Percentiles rank a stretch among this genome's conserved stretches.
These are phyloP conservation scores for Spondyliosoma cantharus DNA, from an alignment of 2,797 vertebrate genomes.

Conservation along the genomic window DNA sequence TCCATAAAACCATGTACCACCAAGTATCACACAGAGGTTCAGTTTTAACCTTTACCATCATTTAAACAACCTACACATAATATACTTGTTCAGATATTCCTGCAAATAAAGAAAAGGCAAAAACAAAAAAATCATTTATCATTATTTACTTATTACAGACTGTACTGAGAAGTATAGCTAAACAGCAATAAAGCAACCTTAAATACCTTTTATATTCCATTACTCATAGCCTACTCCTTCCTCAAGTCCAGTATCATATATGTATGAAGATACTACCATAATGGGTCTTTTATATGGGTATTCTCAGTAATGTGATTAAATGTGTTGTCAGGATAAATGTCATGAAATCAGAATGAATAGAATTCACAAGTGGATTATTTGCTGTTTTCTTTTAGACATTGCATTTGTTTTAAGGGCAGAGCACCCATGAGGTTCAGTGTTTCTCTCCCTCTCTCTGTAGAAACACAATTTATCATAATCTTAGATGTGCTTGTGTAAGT, in stretches of 20 bases:
- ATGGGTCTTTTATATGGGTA: not conserved
- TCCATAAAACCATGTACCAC: not conserved
- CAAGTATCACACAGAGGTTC: not conserved
- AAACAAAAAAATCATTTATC: not conserved
- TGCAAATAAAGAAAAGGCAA: not conserved
- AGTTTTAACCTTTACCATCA: not conserved
- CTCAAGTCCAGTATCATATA: not conserved
- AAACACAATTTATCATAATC: too few relatives aligned
- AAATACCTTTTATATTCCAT: not conserved
- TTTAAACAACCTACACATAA: not conserved
- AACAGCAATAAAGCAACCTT: not conserved
- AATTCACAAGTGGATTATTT: too few relatives aligned
- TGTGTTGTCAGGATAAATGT: not conserved
- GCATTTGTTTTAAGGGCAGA: too few relatives aligned
- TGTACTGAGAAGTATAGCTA: not conserved
- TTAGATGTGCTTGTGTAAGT: too few relatives aligned
- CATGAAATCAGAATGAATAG: too few relatives aligned
- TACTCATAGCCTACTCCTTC: too few relatives aligned
- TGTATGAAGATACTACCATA: not conserved
- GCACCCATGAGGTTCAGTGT: too few relatives aligned
- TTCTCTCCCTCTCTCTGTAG: too few relatives aligned
- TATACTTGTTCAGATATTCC: not conserved
- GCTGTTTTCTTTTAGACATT: too few relatives aligned
- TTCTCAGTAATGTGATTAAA: not conserved
- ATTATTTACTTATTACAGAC: too few relatives aligned